phyloP scores from a whole-genome alignment of 2,113 vertebrate genomes.

The Microtus ochrogaster region DNA sequence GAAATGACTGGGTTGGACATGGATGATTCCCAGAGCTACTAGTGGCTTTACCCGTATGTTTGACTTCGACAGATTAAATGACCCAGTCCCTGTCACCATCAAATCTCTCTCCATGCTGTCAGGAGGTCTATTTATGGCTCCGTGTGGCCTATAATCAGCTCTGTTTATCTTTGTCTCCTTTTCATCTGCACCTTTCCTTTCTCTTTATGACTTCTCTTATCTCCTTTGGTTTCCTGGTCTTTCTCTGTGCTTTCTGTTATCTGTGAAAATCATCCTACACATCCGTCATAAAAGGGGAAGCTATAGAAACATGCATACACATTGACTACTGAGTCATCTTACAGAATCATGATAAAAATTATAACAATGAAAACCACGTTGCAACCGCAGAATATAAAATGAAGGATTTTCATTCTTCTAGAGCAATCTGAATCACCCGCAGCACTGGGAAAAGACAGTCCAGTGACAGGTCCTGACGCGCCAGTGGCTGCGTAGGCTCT shows the following conservation, averaged over 20 bases:
- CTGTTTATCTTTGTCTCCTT: constrained; percentile 52
- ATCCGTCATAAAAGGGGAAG: constrained; percentile 3
- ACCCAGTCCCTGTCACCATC: neutral
- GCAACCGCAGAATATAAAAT: neutral
- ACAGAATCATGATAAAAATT: neutral
- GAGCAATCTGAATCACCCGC: neutral
- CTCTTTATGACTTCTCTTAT: constrained; percentile 14
- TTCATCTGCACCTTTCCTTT: constrained; percentile 9
- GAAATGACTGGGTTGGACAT: constrained; percentile 48
- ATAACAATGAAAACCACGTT: constrained; percentile 7
- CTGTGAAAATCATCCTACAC: constrained; percentile 10
- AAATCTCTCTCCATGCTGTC: neutral
- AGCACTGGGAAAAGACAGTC: neutral
- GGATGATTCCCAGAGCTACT: constrained; percentile 40
- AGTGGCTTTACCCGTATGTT: constrained; percentile 40
- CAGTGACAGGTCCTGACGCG: neutral
- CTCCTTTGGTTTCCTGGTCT: neutral
- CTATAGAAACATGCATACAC: neutral
- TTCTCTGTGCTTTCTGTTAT: neutral
- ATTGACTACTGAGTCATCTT: neutral
- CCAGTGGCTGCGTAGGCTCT: neutral
- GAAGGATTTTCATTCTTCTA: neutral
- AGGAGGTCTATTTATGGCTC: constrained; percentile 39
- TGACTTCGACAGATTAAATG: constrained; percentile 47
- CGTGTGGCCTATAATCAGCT: constrained; percentile 30